A percentile compares a stretch with the other conserved stretches of the same genome.
phyloP scores from a whole-genome alignment of 2,113 vertebrate genomes.

The Trogon melanurus region DNA sequence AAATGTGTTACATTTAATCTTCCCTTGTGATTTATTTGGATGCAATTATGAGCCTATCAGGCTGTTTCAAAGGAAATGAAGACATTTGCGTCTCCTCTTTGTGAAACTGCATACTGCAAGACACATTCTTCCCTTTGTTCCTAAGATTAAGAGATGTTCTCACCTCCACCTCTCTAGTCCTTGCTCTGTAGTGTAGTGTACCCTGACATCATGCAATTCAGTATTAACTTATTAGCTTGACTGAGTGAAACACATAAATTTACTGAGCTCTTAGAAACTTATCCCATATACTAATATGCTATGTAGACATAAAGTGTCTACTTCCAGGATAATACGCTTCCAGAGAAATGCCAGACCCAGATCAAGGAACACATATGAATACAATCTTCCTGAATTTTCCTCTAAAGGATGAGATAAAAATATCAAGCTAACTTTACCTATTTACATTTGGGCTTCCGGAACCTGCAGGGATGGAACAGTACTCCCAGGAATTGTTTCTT shows the following conservation, averaged over 20 bases:
- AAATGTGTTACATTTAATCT: not conserved
- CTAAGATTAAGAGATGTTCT: not conserved
- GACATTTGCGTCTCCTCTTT: not conserved
- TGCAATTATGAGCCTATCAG: not conserved
- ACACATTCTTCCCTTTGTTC: not conserved
- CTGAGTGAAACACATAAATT: not conserved
- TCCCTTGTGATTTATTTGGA: not conserved
- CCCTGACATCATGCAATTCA: not conserved
- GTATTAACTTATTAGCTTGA: not conserved
- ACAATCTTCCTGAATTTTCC: not conserved
- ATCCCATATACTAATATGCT: not conserved
- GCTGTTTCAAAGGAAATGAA: not conserved
- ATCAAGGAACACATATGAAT: not conserved
- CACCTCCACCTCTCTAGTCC: not conserved
- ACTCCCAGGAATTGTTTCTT: not conserved
- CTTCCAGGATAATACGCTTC: not conserved
- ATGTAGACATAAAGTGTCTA: not conserved
- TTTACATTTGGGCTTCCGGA: not conserved
- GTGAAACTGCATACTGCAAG: not conserved
- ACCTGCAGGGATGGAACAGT: not conserved
- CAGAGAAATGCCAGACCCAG: not conserved
- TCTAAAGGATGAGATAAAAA: not conserved
- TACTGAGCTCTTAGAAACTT: not conserved
- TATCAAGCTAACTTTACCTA: not conserved
- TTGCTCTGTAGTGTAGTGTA: not conserved